Base-by-base conservation (phyloP, 2,797 vertebrate species). In the Hippopotamyrus pictus region DNA sequence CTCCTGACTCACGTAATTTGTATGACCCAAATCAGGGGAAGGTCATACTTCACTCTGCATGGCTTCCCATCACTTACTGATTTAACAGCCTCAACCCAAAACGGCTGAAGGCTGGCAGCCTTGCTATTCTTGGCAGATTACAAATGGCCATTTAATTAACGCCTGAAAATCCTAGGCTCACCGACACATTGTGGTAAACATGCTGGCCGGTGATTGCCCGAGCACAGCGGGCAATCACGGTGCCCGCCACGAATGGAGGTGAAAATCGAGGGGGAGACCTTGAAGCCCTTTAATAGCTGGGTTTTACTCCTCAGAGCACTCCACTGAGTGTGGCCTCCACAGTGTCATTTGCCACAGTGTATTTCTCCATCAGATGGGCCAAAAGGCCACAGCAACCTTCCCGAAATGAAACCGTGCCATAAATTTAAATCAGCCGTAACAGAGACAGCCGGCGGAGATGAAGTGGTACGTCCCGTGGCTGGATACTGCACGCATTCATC, bases 361-460 rank as follows among this genome's bases (percentile, higher is more conserved):
- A 90, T 90, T 90, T 90, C 90, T 89, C 89, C 90, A 91, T 92
- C 91, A 91, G 89, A 87, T 87, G 7, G 90, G 90, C 90, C 85
- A 88, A 88, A 53, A 48, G 87, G 89, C 90, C 91, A 57, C 59
- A 3, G 62, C 48, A 82, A 69, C 41, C 57, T 50, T 86, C 41
- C 9, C 2, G 53, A 89, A 50, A 51, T 69, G 44, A 37, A 29
- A 89, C 86, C 37, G 5, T 19, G 8, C 33, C 62, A 37, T 92
- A 90, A 92, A 89, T 90, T 92, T 90, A 44, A 69, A 85, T 88
- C 54, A 44, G 48, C 6, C 19, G 4, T 51, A 44, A 87, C 62
- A 11, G 29, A 69, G 54, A 62, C 46, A 86, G 76, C 25, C 14
- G 14, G 54, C 19, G 51, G 41, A 46, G 69, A 48, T 2, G 41